Conservation (phyloP, 2,888 invertebrate species). For the Volucella zonaria region DNA sequence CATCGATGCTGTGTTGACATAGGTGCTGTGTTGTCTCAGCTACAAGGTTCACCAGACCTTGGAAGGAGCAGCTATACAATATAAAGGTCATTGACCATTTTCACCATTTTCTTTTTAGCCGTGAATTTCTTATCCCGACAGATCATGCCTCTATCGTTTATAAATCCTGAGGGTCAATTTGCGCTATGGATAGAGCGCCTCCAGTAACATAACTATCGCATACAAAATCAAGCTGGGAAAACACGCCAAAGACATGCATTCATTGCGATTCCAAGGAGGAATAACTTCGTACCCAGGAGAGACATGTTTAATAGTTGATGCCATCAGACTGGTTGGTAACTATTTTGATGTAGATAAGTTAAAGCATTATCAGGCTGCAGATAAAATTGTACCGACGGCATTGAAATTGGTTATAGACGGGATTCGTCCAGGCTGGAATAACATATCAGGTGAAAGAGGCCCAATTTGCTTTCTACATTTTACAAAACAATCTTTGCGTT, state of each 20-base stretch:
- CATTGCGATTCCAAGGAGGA: neutral
- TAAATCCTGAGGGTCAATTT: no score
- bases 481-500: neutral
- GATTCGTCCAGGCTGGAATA: neutral
- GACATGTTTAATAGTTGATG: no score
- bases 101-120: conserved; percentile 19
- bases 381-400: no score
- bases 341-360: no score
- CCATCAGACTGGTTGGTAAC: no score
- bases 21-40: conserved; percentile 25
- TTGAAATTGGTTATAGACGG: no score
- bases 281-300: no score
- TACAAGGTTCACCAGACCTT: no score
- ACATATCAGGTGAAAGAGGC: neutral
- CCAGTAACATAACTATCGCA: no score
- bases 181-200: neutral
- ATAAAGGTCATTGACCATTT: conserved; percentile 22
- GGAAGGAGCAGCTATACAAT: conserved; percentile 26
- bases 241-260: neutral
- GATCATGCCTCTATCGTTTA: conserved; percentile 4
- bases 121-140: conserved; percentile 17
- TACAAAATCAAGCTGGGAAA: neutral
- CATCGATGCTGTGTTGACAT: conserved; percentile 17
- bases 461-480: conserved; percentile 7
- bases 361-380: neutral